Evolutionary conservation across 2,888 invertebrate species (phyloP), one percentile per base, ranked within the genome.

Genomic region (Leistus spinibarbis): DNA sequence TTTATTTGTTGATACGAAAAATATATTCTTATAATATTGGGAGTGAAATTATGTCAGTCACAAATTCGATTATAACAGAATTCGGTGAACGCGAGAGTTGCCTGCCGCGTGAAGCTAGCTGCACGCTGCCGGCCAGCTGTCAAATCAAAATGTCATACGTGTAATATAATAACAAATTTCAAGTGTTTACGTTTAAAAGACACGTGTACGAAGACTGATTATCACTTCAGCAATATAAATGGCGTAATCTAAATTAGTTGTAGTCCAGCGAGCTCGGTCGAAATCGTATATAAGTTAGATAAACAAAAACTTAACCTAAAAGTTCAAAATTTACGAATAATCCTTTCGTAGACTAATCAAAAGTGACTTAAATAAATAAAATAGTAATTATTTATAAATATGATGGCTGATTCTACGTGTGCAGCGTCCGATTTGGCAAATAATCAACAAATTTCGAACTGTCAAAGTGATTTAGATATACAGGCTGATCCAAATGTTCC

Each of bases 141-240:
- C 65, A 72, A 65, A 10, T 40, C 10, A 65, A 72, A 72, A 72
- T 72, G 72, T 72, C 72, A 72, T 65, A 72, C 54, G 40, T 72
- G 54, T 72, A 56, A 23, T 65, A 66, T 57, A 56, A 57, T 10
- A 20, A 65, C n/a, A 72, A 72, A 65, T 65, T 72, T 66, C 7
- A 20, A 72, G 72, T 65, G 66, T 72, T 72, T 72, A 54, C 56
- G 60, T 60, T 60, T 19, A 16, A 40, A 40, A 40, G 7, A 40
- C 40, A 40, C 40, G 40, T 40, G 40, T 40, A 10, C 13, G 10
- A 40, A 40, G 40, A 40, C 40, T 40, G 40, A 40, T 40, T 40
- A 40, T 40, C 40, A 40, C 10, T 40, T 2, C 13, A 40, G 7
- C 5, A 5, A 2, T 40, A 40, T 40, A 40, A 40, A 40, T 40